Evolutionary conservation across 35 echinoderm and acorn worm species (phyloP), one percentile per base, ranked within the genome.

Genomic region (Strongylocentrotus purpuratus): DNA sequence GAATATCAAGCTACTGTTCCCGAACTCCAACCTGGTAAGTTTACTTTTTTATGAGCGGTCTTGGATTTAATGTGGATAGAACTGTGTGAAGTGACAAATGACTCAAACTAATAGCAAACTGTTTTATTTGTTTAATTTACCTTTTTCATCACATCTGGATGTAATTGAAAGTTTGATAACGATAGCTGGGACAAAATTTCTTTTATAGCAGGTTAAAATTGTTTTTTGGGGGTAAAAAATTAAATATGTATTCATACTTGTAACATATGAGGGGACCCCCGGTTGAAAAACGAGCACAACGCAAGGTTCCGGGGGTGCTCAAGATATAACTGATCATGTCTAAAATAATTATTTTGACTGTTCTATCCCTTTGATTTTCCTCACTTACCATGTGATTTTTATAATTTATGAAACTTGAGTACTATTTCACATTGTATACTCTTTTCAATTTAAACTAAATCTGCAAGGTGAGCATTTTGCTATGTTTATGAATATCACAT

Each of bases 1-100:
- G 98, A 99, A 92, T 99, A 99, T 91, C 98, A 99, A 96, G 98
- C 98, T 46, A 95, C 94, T 46, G 96, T 99, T 65, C 98, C 98
- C 14, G 98, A 99, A 94, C 65, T 99, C 25, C 88, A 95, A 92
- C 70, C 58, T 48, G 96, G 98, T 99, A 96, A 96, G 96, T 94
- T 86, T 55, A 78, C 22, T 78, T 78, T n/a, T 78, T n/a, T 7
- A 28, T 28, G 5, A 14, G 52, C 20, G 10, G 11, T 55, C 15
- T 55, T 52, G 13, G 47, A 48, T 48, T 48, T 50, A 12, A 10
- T 50, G 48, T 50, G 48, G 50, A 55, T 55, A 10, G 50, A 8
- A 12, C 50, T 2, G 50, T 55, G 50, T 15, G 50, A 15, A 55
- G 50, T 55, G 15, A 12, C 7, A 55, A 55, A 55, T 12, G 50